Evolutionary conservation across 2,113 vertebrate genomes (phyloP), one percentile per base, ranked within the genome.

Genomic region (Micromys minutus): DNA sequence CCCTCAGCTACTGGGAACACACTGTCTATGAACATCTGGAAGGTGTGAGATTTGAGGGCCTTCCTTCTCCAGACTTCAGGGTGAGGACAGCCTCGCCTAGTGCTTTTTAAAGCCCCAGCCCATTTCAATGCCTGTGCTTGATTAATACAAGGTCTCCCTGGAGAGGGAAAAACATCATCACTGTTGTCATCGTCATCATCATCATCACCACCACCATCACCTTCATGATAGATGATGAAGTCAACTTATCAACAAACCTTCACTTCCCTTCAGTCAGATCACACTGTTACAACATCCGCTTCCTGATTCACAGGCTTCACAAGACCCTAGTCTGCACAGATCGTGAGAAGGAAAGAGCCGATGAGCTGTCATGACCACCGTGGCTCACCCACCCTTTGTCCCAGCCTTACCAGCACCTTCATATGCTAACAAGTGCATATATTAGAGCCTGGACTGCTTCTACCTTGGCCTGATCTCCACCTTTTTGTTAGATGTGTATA

Each of bases 1-100:
- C 47, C 22, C 1, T 67, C 17, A 10, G 13, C 22, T 17, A 31
- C 12, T 6, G 45, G 85, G 55, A 83, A 17, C 24, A 57, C 29
- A 86, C 0, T 10, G 5, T 36, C 71, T 75, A n/a, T 39, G 26
- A 92, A 0, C 7, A 52, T 21, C 34, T 1, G 2, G 0, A 6
- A n/a, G 3, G 3, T 45, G n/a, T 63, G 57, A 63, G 39, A 45
- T 19, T 63, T 63, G 26, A 31, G 39, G 24, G 15, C n/a, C 72
- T 57, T 57, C 31, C 16, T 71, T 81, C 29, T 36, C 11, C n/a
- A 26, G 34, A 36, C 39, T 59, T 3, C 0, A 36, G 22, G 0
- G 8, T 71, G 75, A 21, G 19, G 29, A 88, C 31, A 83, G 39
- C 81, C 45, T 90, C 42, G 42, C n/a, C 59, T 34, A 80, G 39